Evolutionary conservation across 2,113 vertebrate genomes (phyloP), one percentile per base, ranked within the genome.

Genomic region (Perognathus longimembris): DNA sequence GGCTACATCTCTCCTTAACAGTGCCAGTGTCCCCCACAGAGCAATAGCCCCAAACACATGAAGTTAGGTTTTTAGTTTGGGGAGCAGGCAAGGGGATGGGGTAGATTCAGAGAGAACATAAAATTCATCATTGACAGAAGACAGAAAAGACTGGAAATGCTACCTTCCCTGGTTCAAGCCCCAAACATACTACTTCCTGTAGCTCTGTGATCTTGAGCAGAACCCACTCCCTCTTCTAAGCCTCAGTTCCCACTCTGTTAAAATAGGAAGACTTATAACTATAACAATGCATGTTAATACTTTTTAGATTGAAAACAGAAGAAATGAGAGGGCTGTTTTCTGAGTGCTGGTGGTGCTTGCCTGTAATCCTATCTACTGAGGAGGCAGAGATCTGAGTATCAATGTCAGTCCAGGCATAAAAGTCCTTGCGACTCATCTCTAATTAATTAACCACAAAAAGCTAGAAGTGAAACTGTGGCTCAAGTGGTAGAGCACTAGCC

Each of bases 71-170:
- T 91, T 92, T 81, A 90, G 61, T 73, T 89, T 89, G 28, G 5
- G 79, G 9, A 92, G 69, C 38, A 94, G 63, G 34, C 54, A 76
- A 80, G 92, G 36, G 5, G 21, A 32, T 45, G 45, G 45, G 45
- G 45, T 45, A 45, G 45, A 21, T 38, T 73, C 59, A 63, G 40
- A 76, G 26, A 83, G 24, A 57, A 85, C 61, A 89, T 3, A 96
- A 38, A n/a, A n/a, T n/a, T n/a, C n/a, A n/a, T n/a, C n/a, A n/a
- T 1, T 94, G 84, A 80, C 21, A 80, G 74, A 92, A 90, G 20
- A 14, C 12, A 89, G 50, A 95, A 95, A 91, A 82, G 28, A 6
- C 10, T 45, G 45, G 45, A 96, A 85, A 88, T 71, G 12, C 30
- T 71, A 63, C 57, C 63, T 87, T 50, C 15, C 28, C 54, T 83